Evolutionary conservation across 2,888 invertebrate genomes (phyloP), one percentile per base, ranked within the genome.

Genomic region (Oscheius myriophilus): DNA sequence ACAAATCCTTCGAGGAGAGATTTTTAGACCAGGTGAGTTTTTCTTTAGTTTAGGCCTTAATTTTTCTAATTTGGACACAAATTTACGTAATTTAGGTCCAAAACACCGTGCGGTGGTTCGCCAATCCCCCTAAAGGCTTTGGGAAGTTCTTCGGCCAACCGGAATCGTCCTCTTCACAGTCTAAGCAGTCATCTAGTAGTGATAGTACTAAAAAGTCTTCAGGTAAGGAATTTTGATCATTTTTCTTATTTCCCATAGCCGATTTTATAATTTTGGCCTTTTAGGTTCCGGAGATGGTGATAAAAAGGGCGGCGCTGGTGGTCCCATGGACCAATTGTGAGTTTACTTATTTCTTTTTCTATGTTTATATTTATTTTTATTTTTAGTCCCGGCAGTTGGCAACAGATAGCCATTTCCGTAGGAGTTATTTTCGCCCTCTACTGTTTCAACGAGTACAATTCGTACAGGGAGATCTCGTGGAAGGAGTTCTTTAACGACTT

Each of bases 381-480:
- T 64, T 73, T 68, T 58, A 71, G 67, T 46, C 73, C 71, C 0
- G 33, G 33, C 46, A 69, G 71, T 18, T 83, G 81, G 83, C 80
- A 81, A 64, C 78, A 79, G 49, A 71, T 84, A n/a, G 81, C 81
- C 9, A 65, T 79, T 12, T 72, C 75, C 1, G 79, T 73, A 14
- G 83, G 73, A 57, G 76, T 73, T 6, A 69, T 82, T 7, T 25
- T 82, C 11, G 76, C 71, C 14, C 63, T 83, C 9, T 79, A 83
- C 57, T 23, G 76, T 11, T 69, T 82, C 53, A 75, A 73, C 65
- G 80, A 83, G 54, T 81, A 82, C 67, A 72, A 75, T 18, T 79
- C 79, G 3, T 84, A 84, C 70, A 72, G 75, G 51, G 85, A 85
- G 65, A 82, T 85, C 49, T 84, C 84, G 6, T 85, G 85, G 85